A percentile compares a stretch with the other conserved stretches of the same genome.
Conservation (phyloP, 2,888 invertebrate species). For the Osmoderma eremita region DNA sequence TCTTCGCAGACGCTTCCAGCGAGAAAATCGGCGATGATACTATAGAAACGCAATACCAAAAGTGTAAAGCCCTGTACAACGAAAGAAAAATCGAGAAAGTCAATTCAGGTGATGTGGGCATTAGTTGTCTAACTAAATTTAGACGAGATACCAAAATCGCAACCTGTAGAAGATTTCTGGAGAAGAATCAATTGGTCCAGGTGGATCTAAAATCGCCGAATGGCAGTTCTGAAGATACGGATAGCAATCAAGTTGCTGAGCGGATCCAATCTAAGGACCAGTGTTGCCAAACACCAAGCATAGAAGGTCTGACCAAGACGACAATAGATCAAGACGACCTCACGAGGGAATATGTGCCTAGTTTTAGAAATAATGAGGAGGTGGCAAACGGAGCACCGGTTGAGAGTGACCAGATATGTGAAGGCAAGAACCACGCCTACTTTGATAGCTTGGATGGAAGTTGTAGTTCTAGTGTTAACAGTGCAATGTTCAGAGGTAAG, state of each 20-base stretch:
- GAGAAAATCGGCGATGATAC: slow-evolving; percentile 7
- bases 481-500: slow-evolving; percentile 14
- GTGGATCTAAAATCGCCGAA: slow-evolving; percentile 2
- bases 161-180: slow-evolving; percentile 26
- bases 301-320: background rate
- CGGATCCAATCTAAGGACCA: background rate
- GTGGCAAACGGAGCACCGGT: background rate
- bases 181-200: slow-evolving; percentile 28
- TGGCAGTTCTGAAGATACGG: slow-evolving; percentile 7
- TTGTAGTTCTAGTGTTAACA: background rate
- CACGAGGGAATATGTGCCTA: background rate
- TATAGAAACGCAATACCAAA: slow-evolving; percentile 20
- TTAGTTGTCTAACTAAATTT: slow-evolving; percentile 24
- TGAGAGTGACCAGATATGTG: background rate
- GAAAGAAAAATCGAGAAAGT: slow-evolving; percentile 12
- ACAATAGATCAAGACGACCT: background rate
- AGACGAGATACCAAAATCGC: slow-evolving; percentile 12
- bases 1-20: background rate
- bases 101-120: slow-evolving; percentile 10
- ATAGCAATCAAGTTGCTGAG: background rate
- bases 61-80: background rate
- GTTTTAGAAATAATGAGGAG: background rate
- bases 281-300: slow-evolving; percentile 15
- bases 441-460: slow-evolving; percentile 28
- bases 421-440: slow-evolving; percentile 1